A percentile compares a stretch with the other conserved stretches of the same genome.
These are phyloP conservation scores for Heliothis subflexa DNA, from an alignment of 1,140 invertebrate genomes.

Conservation along the genomic window DNA sequence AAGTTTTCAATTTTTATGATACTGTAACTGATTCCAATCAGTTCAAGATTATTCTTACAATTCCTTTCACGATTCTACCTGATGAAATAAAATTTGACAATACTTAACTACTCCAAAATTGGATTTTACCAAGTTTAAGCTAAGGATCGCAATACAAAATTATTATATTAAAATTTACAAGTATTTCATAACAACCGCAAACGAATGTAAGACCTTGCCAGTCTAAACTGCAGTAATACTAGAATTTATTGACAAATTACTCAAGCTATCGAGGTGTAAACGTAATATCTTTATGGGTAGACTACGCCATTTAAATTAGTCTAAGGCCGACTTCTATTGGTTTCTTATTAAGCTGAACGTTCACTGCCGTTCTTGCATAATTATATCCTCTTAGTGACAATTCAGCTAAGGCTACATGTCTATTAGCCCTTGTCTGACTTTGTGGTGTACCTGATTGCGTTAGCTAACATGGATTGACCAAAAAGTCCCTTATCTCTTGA, in stretches of 20 bases:
- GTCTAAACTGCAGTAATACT: background rate
- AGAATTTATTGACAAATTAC: conserved; percentile 23
- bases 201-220: conserved; percentile 25
- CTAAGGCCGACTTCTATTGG: conserved; percentile 27
- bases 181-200: background rate
- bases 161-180: background rate
- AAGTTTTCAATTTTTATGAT: too few relatives aligned
- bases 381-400: conserved; percentile 52
- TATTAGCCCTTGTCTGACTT: background rate
- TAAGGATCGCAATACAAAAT: background rate
- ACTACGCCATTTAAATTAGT: conserved; percentile 19
- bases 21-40: too few relatives aligned
- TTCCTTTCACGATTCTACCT: too few relatives aligned
- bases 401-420: conserved; percentile 3
- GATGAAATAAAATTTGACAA: too few relatives aligned
- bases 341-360: conserved; percentile 50
- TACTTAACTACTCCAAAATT: too few relatives aligned
- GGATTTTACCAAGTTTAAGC: too few relatives aligned
- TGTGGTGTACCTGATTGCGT: background rate
- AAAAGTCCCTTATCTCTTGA: too few relatives aligned
- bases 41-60: too few relatives aligned
- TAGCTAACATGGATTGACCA: too few relatives aligned
- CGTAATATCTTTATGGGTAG: conserved; percentile 5
- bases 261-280: background rate
- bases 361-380: conserved; percentile 61